These are phyloP conservation scores for Scaptomyza reducta DNA, from an alignment of 2,888 invertebrate species.

Conservation along the genomic window DNA sequence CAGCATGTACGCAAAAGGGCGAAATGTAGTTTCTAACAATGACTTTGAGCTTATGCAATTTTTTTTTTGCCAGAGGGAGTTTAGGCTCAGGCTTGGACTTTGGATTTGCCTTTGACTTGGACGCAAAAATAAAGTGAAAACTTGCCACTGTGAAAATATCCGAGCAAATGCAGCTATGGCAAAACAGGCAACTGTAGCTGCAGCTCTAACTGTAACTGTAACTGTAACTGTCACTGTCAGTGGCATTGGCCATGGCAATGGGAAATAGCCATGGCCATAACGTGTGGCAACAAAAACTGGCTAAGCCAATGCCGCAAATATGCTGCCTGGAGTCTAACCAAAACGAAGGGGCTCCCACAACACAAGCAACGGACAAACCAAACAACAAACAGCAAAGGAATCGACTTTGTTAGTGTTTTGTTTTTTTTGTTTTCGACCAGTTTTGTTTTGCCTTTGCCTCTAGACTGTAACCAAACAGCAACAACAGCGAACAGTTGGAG, in stretches of 20 bases:
- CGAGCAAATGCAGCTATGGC: constrained; percentile 1
- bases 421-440: constrained; percentile 16
- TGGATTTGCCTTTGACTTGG: constrained; percentile 59
- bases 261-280: constrained; percentile 24
- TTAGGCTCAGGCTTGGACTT: constrained; percentile 63
- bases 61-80: constrained; percentile 43
- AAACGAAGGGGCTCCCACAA: constrained; percentile 42
- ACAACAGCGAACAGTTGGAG: constrained; percentile 46
- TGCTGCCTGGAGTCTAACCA: constrained; percentile 46
- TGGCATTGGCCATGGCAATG: constrained; percentile 32
- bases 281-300: constrained; percentile 39
- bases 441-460: constrained; percentile 32
- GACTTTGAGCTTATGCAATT: constrained; percentile 67
- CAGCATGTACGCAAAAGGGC: constrained; percentile 30
- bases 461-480: constrained; percentile 52
- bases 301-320: constrained; percentile 64
- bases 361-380: not conserved
- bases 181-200: constrained; percentile 29
- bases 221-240: constrained; percentile 33
- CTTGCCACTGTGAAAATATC: constrained; percentile 54
- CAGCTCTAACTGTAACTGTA: constrained; percentile 20
- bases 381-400: constrained; percentile 40
- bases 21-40: constrained; percentile 50
- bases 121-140: constrained; percentile 68
- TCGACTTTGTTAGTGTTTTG: constrained; percentile 32